A percentile compares a stretch with the other conserved stretches of the same genome.
These are phyloP conservation scores for Circaetus gallicus DNA, from an alignment of 2,113 vertebrate species.

Conservation along the genomic window DNA sequence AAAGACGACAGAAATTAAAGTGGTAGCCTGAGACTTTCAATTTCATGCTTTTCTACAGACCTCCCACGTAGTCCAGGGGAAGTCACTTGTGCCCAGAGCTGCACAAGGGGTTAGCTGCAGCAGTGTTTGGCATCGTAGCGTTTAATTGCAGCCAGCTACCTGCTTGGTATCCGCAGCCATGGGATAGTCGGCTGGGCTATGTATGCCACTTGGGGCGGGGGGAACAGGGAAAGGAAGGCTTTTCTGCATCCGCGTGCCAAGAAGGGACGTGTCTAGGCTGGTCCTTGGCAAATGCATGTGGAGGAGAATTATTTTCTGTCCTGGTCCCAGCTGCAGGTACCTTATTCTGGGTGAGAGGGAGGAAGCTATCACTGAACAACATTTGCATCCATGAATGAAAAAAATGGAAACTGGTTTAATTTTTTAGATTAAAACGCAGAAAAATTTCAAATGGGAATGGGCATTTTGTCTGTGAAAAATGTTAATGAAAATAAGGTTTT, in stretches of 20 bases:
- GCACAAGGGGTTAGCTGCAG: not conserved
- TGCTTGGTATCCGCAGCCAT: not conserved
- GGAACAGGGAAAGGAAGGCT: not conserved
- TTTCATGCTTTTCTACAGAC: not conserved
- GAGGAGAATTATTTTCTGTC: not conserved
- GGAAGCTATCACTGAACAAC: not conserved
- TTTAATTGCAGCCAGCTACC: not conserved
- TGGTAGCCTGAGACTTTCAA: not conserved
- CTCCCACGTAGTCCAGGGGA: not conserved
- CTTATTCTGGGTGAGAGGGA: not conserved
- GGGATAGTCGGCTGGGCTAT: not conserved
- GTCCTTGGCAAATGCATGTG: no score
- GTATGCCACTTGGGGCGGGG: no score
- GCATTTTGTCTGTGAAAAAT: not conserved
- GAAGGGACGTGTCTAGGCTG: not conserved
- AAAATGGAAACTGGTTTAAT: not conserved
- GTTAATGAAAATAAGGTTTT: not conserved
- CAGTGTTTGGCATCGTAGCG: not conserved
- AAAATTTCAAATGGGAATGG: not conserved
- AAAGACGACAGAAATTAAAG: not conserved
- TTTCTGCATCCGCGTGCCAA: not conserved
- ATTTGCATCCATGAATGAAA: not conserved
- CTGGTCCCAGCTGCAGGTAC: not conserved
- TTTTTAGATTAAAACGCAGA: not conserved
- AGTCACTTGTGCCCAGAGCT: not conserved